Percentiles rank a stretch among this genome's conserved stretches.
phyloP scores from a whole-genome alignment of 1,140 invertebrate species.

The Vanessa atalanta region DNA sequence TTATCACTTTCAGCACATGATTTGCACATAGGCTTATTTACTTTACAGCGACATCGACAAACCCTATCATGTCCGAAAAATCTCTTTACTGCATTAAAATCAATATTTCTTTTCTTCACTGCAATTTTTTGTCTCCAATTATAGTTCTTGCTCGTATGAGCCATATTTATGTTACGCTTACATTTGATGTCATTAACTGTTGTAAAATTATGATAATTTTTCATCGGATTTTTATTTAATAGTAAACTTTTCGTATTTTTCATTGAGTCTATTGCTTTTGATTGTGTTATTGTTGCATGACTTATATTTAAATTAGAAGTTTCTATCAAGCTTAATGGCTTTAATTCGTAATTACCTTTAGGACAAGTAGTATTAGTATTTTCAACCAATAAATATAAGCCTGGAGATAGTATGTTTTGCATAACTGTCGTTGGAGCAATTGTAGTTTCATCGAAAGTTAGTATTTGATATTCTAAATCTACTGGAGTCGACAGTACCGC shows the following conservation, averaged over 20 bases:
- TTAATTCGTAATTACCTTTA: conserved; percentile 41
- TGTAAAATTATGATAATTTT: not conserved
- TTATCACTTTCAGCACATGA: conserved; percentile 60
- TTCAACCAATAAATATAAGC: conserved; percentile 52
- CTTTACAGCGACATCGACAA: conserved; percentile 58
- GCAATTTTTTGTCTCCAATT: not conserved
- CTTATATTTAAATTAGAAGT: conserved; percentile 4
- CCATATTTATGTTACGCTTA: not conserved
- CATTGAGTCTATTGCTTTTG: not conserved
- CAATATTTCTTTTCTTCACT: conserved; percentile 35
- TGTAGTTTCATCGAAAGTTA: conserved; percentile 43
- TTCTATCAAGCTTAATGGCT: conserved; percentile 30
- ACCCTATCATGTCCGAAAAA: conserved; percentile 56
- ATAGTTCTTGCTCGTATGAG: not conserved
- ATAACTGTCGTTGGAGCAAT: conserved; percentile 10
- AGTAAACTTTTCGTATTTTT: not conserved
- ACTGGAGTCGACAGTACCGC: conserved; percentile 57
- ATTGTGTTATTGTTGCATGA: not conserved
- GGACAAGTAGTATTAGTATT: conserved; percentile 35
- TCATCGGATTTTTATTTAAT: not conserved
- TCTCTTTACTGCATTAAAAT: conserved; percentile 56
- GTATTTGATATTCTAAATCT: conserved; percentile 57
- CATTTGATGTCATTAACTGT: not conserved
- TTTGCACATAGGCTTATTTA: conserved; percentile 59
- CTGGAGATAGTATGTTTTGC: conserved; percentile 40